A percentile compares a stretch with the other conserved stretches of the same genome.
These are phyloP conservation scores for Ammodytes marinus DNA, from an alignment of 2,113 vertebrate species.

Conservation along the genomic window DNA sequence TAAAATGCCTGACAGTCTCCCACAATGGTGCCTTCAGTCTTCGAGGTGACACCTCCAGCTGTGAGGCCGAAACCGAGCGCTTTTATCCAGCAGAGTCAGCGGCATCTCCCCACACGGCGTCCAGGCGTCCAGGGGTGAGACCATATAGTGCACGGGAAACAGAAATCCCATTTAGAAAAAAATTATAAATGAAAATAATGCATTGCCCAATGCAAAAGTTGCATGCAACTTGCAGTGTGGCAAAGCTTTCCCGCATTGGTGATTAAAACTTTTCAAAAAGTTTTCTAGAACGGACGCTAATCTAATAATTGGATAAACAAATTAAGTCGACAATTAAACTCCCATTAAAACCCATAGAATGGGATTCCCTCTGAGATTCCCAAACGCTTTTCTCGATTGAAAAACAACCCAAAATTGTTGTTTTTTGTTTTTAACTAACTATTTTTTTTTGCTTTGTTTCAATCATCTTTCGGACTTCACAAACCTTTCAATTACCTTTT, in stretches of 20 bases:
- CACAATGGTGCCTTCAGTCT: conserved; percentile 68
- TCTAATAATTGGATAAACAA: conserved; percentile 19
- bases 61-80: conserved; percentile 74
- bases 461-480: conserved; percentile 12
- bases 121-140: conserved; percentile 61
- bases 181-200: background rate
- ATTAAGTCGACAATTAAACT: conserved; percentile 42
- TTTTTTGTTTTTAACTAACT: conserved; percentile 12
- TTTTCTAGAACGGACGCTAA: background rate
- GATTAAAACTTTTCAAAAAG: conserved; percentile 17
- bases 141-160: conserved; percentile 68
- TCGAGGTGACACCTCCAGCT: conserved; percentile 84
- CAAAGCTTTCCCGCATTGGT: too few relatives aligned
- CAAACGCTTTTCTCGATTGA: background rate
- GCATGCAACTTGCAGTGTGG: background rate
- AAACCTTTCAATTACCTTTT: conserved; percentile 74
- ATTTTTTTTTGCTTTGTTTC: background rate
- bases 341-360: background rate
- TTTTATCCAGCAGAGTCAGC: conserved; percentile 72
- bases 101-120: conserved; percentile 56
- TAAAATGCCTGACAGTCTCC: conserved; percentile 75
- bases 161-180: conserved; percentile 27
- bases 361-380: background rate
- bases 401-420: background rate
- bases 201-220: conserved; percentile 24